These are phyloP conservation scores for Halichoeres trimaculatus DNA, from an alignment of 2,113 vertebrate genomes.

Conservation along the genomic window DNA sequence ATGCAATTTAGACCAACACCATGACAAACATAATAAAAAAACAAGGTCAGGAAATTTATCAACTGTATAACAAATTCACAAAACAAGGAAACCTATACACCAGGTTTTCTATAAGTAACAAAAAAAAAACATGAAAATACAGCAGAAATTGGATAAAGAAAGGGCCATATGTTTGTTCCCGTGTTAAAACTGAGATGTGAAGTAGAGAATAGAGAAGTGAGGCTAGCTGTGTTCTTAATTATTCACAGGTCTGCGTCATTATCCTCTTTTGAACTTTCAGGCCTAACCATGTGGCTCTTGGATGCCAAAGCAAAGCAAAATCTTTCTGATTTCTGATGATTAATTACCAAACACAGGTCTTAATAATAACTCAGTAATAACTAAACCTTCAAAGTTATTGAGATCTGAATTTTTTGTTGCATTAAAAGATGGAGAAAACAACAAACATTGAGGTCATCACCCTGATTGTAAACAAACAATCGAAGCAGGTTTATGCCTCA, in stretches of 20 bases:
- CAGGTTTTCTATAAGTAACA: background rate
- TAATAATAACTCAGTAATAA: too few relatives aligned
- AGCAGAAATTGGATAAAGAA: background rate
- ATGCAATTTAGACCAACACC: background rate
- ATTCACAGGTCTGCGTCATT: background rate
- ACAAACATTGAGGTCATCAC: background rate
- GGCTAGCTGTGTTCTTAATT: background rate
- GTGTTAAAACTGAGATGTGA: background rate
- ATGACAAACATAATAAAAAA: background rate
- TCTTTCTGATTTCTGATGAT: too few relatives aligned
- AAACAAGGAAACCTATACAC: background rate
- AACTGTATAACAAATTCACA: background rate
- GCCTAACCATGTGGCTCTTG: background rate
- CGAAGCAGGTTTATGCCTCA: too few relatives aligned
- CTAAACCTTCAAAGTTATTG: too few relatives aligned
- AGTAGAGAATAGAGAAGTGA: background rate
- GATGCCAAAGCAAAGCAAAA: background rate
- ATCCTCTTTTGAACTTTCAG: background rate
- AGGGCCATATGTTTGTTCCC: background rate
- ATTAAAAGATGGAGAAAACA: background rate
- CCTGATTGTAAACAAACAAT: too few relatives aligned
- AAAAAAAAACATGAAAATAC: background rate
- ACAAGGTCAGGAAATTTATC: background rate
- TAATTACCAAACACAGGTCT: too few relatives aligned
- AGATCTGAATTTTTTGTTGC: too few relatives aligned